Base-by-base conservation (phyloP, 2,113 vertebrate species). In the Urocynchramus pylzowi region DNA sequence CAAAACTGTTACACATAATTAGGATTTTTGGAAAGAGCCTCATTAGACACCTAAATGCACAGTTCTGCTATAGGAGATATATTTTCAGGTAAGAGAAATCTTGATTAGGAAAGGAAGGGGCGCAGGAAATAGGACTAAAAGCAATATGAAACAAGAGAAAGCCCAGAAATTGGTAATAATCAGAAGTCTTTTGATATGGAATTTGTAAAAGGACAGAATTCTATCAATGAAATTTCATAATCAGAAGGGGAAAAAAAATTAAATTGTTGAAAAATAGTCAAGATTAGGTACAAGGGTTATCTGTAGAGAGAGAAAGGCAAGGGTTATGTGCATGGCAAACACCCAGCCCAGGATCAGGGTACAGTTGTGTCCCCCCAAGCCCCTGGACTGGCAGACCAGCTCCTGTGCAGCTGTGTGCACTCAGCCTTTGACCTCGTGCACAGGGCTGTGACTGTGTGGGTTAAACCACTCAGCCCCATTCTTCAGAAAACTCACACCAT, bases 1-100 rank as follows among this genome's bases (percentile, higher is more conserved):
- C 27, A 63, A 57, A 84, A 73, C 33, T 42, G 31, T 75, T 85
- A 79, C 28, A 79, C 19, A 16, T 22, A 71, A 76, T 47, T 82
- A 63, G 57, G 28, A 77, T 87, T 87, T 94, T 84, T 93, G 53
- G 70, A 45, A 76, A 57, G 45, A 35, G 26, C 39, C 65, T 87
- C 45, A n/a, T 49, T 91, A 76, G 37, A 57, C 18, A 83, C n/a
- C 31, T 69, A 63, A 76, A 79, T 39, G 13, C 19, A 59, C n/a
- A 39, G 24, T 52, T 57, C 69, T 87, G 70, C 57, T 45, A 53
- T 14, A 60, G 42, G 22, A 45, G 18, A 65, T 8, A 6, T 21
- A 11, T 65, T 87, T 65, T 74, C 39, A 57, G 67, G 47, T 65
- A 59, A 71, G 17, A 67, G 18, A 74, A 80, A 47, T 47, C 27